Conservation (phyloP, 2,113 vertebrate genomes). For the Paraplagusia blochii region DNA sequence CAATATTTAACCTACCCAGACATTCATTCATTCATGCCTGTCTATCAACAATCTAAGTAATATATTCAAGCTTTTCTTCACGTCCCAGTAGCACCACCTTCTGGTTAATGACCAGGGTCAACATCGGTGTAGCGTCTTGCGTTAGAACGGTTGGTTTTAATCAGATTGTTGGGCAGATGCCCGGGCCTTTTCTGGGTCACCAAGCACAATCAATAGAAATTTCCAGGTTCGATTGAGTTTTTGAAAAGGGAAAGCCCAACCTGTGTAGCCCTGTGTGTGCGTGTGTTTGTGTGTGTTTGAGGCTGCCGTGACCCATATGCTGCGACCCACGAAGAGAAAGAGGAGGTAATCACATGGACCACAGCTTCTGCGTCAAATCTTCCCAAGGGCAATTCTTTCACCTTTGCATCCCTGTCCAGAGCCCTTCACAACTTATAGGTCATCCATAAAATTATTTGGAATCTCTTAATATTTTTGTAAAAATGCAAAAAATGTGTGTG, state of each 20-base stretch:
- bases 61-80: conserved; percentile 22
- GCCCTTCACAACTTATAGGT: conserved; percentile 49
- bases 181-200: conserved; percentile 69
- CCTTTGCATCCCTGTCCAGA: conserved; percentile 32
- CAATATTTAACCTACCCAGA: too few species aligned
- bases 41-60: conserved; percentile 31
- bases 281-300: conserved; percentile 37
- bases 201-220: conserved; percentile 72
- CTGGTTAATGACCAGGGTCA: conserved; percentile 50
- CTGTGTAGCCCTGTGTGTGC: conserved; percentile 46
- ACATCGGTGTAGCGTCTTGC: background rate
- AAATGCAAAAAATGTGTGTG: conserved; percentile 39
- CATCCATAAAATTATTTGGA: conserved; percentile 31
- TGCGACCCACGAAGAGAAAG: conserved; percentile 47
- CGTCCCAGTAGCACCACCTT: conserved; percentile 66
- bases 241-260: conserved; percentile 69
- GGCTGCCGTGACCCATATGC: conserved; percentile 66
- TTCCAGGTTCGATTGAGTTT: conserved; percentile 75
- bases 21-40: conserved; percentile 24
- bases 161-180: conserved; percentile 38
- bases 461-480: conserved; percentile 31
- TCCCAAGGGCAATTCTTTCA: conserved; percentile 54
- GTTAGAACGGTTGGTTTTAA: conserved; percentile 21
- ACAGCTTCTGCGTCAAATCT: conserved; percentile 49
- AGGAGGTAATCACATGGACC: conserved; percentile 67